phyloP scores from a whole-genome alignment of 1,140 invertebrate genomes.

The Drosophila ohnishii region DNA sequence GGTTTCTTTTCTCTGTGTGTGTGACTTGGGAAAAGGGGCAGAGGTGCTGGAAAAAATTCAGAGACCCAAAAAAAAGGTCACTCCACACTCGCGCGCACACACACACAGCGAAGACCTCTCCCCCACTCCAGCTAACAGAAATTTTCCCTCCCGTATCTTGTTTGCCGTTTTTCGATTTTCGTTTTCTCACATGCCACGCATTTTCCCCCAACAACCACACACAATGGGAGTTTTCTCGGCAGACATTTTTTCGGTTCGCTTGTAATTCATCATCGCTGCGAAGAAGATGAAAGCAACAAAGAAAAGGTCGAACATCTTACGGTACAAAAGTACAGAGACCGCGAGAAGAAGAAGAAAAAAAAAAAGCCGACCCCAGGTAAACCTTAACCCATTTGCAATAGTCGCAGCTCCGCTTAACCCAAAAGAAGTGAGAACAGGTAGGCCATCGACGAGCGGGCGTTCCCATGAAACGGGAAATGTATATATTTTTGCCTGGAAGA shows the following conservation, averaged over 20 bases:
- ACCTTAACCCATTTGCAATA: slow-evolving; percentile 59
- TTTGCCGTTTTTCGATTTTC: slow-evolving; percentile 56
- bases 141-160: slow-evolving; percentile 45
- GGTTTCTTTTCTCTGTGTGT: slow-evolving; percentile 31
- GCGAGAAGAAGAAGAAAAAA: slow-evolving; percentile 12
- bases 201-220: slow-evolving; percentile 38
- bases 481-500: slow-evolving; percentile 14
- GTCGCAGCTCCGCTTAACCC: slow-evolving; percentile 32
- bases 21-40: slow-evolving; percentile 11
- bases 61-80: slow-evolving; percentile 62
- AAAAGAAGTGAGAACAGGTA: slow-evolving; percentile 34
- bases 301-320: slow-evolving; percentile 41
- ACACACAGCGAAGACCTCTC: slow-evolving; percentile 18
- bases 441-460: not conserved
- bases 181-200: slow-evolving; percentile 72
- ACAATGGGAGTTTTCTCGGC: slow-evolving; percentile 58
- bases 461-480: slow-evolving; percentile 27
- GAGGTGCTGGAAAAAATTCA: slow-evolving; percentile 9
- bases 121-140: slow-evolving; percentile 16
- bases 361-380: slow-evolving; percentile 55
- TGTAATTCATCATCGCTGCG: slow-evolving; percentile 65
- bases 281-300: slow-evolving; percentile 45
- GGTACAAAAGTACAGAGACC: slow-evolving; percentile 14
- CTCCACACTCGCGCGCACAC: slow-evolving; percentile 36
- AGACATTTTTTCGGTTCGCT: slow-evolving; percentile 52